These are phyloP conservation scores for Campoplex nolae DNA, from an alignment of 2,888 invertebrate genomes.

Conservation along the genomic window DNA sequence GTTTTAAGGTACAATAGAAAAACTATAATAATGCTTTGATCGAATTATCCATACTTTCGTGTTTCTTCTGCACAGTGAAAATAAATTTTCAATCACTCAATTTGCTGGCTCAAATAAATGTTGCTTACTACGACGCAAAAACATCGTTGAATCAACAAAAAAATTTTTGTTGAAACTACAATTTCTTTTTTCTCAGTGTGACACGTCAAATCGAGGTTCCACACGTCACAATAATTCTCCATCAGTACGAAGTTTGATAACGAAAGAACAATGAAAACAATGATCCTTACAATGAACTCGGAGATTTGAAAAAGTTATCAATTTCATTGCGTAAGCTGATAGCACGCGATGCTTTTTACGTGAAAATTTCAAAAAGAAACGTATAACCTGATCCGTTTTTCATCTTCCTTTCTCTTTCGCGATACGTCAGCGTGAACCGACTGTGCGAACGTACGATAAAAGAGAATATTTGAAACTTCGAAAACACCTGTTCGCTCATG, in stretches of 20 bases:
- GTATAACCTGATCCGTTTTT: background rate
- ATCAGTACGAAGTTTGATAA: background rate
- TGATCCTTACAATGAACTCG: background rate
- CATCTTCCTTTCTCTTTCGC: conserved; percentile 36
- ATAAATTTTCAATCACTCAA: no score
- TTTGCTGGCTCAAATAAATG: no score
- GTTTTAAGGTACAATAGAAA: no score
- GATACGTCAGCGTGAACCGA: background rate
- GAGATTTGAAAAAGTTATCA: no score
- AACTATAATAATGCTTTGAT: background rate
- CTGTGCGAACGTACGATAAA: conserved; percentile 29
- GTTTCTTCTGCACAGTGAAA: background rate
- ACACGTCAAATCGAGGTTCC: no score
- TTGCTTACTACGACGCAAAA: no score
- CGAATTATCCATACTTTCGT: background rate
- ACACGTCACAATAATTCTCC: background rate
- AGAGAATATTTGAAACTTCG: conserved; percentile 60
- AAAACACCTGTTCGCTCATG: conserved; percentile 66
- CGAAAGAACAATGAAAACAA: background rate
- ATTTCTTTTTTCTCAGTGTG: no score
- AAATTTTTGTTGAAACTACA: no score
- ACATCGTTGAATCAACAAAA: no score
- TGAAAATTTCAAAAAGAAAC: background rate
- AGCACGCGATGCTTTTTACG: background rate
- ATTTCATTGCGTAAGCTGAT: background rate